Percentiles rank a stretch among this genome's conserved stretches.
These are phyloP conservation scores for Pandion haliaetus DNA, from an alignment of 2,113 vertebrate species.

Conservation along the genomic window DNA sequence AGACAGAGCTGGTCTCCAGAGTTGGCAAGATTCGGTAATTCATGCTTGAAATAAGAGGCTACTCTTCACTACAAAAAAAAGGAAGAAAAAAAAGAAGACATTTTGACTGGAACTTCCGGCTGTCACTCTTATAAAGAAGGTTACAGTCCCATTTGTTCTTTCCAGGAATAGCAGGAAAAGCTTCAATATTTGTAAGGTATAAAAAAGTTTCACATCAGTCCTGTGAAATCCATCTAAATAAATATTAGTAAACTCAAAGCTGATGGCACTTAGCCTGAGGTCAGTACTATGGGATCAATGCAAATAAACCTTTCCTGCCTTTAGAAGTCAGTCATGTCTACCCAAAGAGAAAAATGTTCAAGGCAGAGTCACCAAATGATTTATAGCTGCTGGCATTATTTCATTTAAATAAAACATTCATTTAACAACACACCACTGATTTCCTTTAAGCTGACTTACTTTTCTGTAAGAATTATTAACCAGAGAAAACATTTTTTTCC, in stretches of 20 bases:
- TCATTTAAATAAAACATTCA: slow-evolving; percentile 2
- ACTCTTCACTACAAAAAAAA: not conserved
- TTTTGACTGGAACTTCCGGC: not conserved
- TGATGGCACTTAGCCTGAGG: not conserved
- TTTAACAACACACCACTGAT: not conserved
- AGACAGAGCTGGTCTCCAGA: not conserved
- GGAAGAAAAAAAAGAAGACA: not conserved
- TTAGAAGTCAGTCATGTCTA: not conserved
- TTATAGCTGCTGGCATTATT: not conserved
- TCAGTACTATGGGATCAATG: not conserved
- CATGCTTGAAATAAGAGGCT: not conserved
- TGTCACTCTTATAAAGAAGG: not conserved
- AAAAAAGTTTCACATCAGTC: not conserved
- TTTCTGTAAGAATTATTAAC: not conserved
- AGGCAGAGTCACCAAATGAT: not conserved
- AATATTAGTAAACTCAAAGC: slow-evolving; percentile 4
- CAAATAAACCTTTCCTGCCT: not conserved
- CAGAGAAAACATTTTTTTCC: not conserved
- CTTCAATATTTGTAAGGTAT: not conserved
- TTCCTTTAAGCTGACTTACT: not conserved
- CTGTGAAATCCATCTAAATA: not conserved
- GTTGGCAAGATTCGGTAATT: not conserved
- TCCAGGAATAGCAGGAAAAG: not conserved
- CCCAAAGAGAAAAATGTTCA: not conserved
- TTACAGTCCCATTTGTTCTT: not conserved